Conservation (phyloP, 2,888 invertebrate genomes). For the Drosophila greeni region DNA sequence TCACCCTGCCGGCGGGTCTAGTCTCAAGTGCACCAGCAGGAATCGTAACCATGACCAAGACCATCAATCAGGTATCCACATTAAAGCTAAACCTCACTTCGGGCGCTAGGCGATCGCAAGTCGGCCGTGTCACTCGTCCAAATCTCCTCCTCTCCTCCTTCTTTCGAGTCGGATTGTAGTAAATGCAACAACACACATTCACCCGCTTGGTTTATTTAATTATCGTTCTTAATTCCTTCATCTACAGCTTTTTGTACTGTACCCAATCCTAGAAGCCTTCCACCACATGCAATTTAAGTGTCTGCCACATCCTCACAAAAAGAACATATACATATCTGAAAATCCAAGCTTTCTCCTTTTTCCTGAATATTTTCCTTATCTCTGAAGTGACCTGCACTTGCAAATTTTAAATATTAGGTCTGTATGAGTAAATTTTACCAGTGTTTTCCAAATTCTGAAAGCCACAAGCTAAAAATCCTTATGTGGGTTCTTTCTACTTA, state of each 20-base stretch:
- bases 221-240: not conserved
- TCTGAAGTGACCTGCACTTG: not conserved
- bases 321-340: not conserved
- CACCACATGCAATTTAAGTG: not conserved
- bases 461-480: not conserved
- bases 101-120: conserved; percentile 39
- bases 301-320: not conserved
- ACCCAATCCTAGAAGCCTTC: not conserved
- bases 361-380: not conserved
- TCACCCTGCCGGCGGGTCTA: conserved; percentile 80
- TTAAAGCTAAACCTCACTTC: conserved; percentile 42
- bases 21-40: conserved; percentile 82
- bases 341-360: not conserved
- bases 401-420: not conserved
- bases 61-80: conserved; percentile 79
- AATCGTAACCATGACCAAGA: conserved; percentile 84
- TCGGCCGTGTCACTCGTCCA: conserved; percentile 30
- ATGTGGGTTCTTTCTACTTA: not conserved
- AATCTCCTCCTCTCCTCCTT: conserved; percentile 5
- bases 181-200: conserved; percentile 6
- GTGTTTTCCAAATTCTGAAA: not conserved
- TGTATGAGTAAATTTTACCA: not conserved
- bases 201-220: conserved; percentile 17
- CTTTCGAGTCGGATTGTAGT: conserved; percentile 27
- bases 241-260: conserved; percentile 3